Evolutionary conservation across 2,797 vertebrate genomes (phyloP), one percentile per base, ranked within the genome.

Genomic region (Mus minutoides): DNA sequence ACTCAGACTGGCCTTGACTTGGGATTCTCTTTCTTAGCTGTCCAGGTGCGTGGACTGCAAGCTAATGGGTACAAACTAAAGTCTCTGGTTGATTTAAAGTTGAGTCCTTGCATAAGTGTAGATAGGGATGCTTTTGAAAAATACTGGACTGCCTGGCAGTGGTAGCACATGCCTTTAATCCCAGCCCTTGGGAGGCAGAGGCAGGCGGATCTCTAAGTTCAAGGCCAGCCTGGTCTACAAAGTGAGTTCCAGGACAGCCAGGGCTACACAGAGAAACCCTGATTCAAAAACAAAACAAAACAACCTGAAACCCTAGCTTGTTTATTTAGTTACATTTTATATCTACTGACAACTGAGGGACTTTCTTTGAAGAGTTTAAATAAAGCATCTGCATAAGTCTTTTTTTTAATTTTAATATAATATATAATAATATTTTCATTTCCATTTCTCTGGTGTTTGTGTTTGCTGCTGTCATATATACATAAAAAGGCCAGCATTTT

Each of bases 371-470:
- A 87, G 76, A 97, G 90, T 97, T 97, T 88, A 94, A 75, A 82
- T 92, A 96, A 97, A 98, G 95, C 97, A 98, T 97, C 94, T 98
- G 93, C 94, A 64, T 97, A 97, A 97, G 29, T 34, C 43, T 46
- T 34, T 21, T 24, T 60, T 60, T 58, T n/a, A n/a, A n/a, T n/a
- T n/a, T n/a, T n/a, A n/a, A n/a, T n/a, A n/a, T n/a, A n/a, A n/a
- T n/a, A n/a, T n/a, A n/a, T n/a, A n/a, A n/a, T n/a, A n/a, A n/a
- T n/a, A n/a, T n/a, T 87, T 91, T 49, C 58, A 95, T 62, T 40
- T 88, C 67, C 71, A 60, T 46, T 87, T 26, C 71, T 13, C 10
- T 52, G 60, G 9, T 40, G 11, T 78, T 75, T 13, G 54, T 92
- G 52, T 78, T 92, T 92, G 54, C 26, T 73, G 58, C 40, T 79